Conservation (phyloP, 2,797 vertebrate genomes). For the Ispidina lecontei region DNA sequence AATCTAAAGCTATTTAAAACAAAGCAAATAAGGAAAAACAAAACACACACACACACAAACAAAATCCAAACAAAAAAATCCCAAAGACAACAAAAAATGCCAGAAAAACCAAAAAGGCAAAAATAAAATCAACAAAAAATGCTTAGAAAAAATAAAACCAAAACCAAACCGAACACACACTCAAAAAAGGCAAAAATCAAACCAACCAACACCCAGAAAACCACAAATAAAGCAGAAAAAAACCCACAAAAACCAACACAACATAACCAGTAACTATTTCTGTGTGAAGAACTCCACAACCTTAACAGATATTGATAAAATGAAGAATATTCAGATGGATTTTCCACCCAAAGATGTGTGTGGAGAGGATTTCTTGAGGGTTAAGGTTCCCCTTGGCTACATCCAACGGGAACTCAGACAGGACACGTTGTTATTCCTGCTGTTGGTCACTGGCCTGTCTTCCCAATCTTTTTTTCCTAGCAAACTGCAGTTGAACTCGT, state of each 20-base stretch:
- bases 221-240: too few species aligned
- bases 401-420: neutral
- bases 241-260: too few species aligned
- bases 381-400: neutral
- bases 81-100: neutral
- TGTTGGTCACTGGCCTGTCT: neutral
- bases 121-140: too few species aligned
- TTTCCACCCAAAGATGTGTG: neutral
- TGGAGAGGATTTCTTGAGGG: too few species aligned
- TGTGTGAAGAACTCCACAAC: neutral
- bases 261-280: neutral
- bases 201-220: too few species aligned
- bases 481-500: neutral
- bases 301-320: neutral
- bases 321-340: neutral
- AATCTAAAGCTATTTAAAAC: too few species aligned
- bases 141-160: too few species aligned
- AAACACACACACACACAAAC: too few species aligned
- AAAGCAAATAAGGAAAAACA: too few species aligned
- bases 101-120: too few species aligned
- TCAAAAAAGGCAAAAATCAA: too few species aligned
- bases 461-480: neutral
- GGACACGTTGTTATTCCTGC: neutral
- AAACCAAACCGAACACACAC: too few species aligned
- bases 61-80: neutral